Evolutionary conservation across 2,797 vertebrate species (phyloP), one percentile per base, ranked within the genome.

Genomic region (Hirundo rustica): DNA sequence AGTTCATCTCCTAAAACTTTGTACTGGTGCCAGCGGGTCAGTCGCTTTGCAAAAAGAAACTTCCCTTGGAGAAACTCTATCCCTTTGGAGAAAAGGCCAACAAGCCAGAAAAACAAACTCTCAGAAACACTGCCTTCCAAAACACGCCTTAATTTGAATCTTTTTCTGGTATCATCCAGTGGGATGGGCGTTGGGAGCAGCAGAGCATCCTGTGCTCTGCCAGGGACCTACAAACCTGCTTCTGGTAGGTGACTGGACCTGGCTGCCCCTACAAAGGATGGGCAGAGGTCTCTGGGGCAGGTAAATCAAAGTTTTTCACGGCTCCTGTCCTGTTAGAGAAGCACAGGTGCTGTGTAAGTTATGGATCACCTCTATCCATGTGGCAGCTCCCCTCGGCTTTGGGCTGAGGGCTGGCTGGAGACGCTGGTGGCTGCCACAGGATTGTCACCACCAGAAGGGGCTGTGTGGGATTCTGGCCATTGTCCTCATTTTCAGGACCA

Each of bases 1-100:
- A 97, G 96, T 96, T 97, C 97, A 97, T 97, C 96, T 88, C 85
- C 58, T 16, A 96, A 97, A 96, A 94, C 94, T 96, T 93, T 96
- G 94, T 95, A 60, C 88, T 83, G 60, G 2, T 58, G 95, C 97
- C 97, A 97, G 91, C 0, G 87, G 96, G 94, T 93, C 95, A 88
- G 76, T 93, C 82, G 79, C 93, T 96, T 92, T 67, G 83, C 94
- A 91, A 95, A 93, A 91, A 96, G 92, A 94, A 96, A 97, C 91
- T 97, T 97, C 97, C 97, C 95, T 89, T 60, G 60, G 19, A 96
- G 97, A 96, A 97, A 96, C 93, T 74, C 77, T 93, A 95, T 90
- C 88, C 95, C 66, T 93, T 94, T 95, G 92, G 97, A 97, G 91
- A 95, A 81, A 79, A 67, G 67, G 96, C 97, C 96, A 97, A 38